Evolutionary conservation across 2,888 invertebrate genomes (phyloP), one percentile per base, ranked within the genome.

Genomic region (Odontocerum albicorne): DNA sequence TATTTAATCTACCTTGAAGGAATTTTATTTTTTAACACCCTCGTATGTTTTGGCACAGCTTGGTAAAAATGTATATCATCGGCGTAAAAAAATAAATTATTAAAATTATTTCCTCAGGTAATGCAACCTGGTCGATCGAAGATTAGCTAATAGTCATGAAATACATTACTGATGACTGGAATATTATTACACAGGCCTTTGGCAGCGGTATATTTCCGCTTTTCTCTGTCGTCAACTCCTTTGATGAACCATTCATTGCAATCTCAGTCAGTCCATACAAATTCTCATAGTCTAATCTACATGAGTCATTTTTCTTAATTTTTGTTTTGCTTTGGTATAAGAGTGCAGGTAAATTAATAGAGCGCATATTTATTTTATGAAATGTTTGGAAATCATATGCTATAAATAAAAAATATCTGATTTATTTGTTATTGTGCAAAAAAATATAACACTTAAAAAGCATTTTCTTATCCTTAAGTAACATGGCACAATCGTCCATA

Each of bases 81-180:
- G 44, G 46, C 42, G 45, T 60, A 60, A 46, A 61, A 57, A 61
- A 61, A 61, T 58, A 61, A 49, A 61, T 40, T 38, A 57, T 55
- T 49, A 51, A 49, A 57, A 22, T 45, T 52, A 46, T 16, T 49
- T 55, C 60, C 22, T 61, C 60, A 61, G 60, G 60, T 49, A 31
- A 20, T 12, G 13, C 22, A 42, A 52, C 60, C 60, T 61, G 60
- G 60, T 61, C 60, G 60, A 56, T 61, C 60, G 60, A 49, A 55
- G 57, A 60, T 55, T 60, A 53, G 56, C 56, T 59, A 59, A 56
- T 59, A 43, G 45, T 59, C 53, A 54, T 31, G 22, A 42, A 22
- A 39, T 33, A 35, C 33, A 49, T 52, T 44, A 52, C 20, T 49
- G 21, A 53, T 53, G 40, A 45, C 55, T 60, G 60, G 60, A 60